Conservation (phyloP, 23 tunicate genomes). For the Phallusia fumigata region DNA sequence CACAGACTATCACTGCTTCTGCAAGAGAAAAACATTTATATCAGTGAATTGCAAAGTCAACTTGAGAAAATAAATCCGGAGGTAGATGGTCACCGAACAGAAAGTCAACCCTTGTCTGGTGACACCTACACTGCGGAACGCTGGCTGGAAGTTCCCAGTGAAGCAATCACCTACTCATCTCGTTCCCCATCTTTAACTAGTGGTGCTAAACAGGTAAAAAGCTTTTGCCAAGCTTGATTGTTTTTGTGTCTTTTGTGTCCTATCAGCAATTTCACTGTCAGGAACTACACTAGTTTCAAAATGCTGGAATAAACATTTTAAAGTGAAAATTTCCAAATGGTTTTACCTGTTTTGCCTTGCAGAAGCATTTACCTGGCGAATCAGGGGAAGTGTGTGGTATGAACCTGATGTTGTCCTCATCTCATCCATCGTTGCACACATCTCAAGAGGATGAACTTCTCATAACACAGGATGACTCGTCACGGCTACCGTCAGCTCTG, state of each 20-base stretch:
- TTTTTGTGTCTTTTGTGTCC: not conserved
- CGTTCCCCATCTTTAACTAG: not conserved
- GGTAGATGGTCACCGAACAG: not conserved
- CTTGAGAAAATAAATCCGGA: slow-evolving; percentile 10
- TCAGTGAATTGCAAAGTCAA: slow-evolving; percentile 43
- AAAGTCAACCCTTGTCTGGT: not conserved
- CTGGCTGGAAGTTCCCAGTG: not conserved
- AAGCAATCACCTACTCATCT: slow-evolving; percentile 8
- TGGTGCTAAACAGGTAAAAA: not conserved
- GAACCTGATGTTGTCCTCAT: slow-evolving; percentile 53
- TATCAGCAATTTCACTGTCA: no score
- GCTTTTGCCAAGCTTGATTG: not conserved
- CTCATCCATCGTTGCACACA: slow-evolving; percentile 47
- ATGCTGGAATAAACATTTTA: no score
- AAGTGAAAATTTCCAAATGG: no score
- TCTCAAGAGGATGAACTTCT: slow-evolving; percentile 43
- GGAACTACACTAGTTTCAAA: no score
- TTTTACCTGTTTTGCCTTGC: no score
- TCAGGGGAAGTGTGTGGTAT: not conserved
- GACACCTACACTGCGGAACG: not conserved
- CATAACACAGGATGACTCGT: slow-evolving; percentile 12
- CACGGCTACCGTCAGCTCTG: slow-evolving; percentile 32
- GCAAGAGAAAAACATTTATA: slow-evolving; percentile 34
- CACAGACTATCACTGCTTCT: slow-evolving; percentile 41
- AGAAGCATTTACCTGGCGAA: not conserved